Evolutionary conservation across 2,797 vertebrate genomes (phyloP).

Genomic region (Chelonia mydas): DNA sequence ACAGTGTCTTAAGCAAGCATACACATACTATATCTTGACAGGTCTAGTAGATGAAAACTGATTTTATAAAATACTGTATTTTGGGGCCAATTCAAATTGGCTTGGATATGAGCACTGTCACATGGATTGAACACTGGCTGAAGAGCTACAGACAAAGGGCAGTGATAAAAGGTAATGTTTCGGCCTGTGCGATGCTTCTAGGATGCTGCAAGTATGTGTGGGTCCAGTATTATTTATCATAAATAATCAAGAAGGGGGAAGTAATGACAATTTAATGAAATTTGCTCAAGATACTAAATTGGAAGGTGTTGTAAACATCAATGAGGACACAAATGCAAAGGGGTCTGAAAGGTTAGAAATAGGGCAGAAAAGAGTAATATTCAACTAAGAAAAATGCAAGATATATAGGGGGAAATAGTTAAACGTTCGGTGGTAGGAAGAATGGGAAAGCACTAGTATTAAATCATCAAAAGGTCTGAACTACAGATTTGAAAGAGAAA

Average conservation of each 20-base stretch:
- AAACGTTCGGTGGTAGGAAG: neutral
- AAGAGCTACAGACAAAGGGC: neutral
- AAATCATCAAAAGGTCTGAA: neutral
- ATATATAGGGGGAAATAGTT: neutral
- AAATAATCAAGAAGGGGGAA: neutral
- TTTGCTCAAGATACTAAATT: neutral
- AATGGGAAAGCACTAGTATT: neutral
- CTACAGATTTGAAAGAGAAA: neutral
- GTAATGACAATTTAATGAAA: conserved; percentile 7
- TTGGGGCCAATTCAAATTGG: neutral
- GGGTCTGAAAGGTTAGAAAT: neutral
- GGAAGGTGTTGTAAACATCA: neutral
- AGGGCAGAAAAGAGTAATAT: neutral
- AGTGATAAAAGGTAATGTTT: neutral
- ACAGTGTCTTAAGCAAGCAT: neutral
- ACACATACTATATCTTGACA: neutral
- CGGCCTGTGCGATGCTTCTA: neutral
- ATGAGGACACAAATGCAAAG: neutral
- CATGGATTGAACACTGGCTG: neutral
- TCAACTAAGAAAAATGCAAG: neutral
- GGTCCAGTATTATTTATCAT: neutral
- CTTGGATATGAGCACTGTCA: neutral
- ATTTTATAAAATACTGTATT: neutral
- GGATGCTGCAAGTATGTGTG: neutral
- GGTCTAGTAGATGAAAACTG: neutral